Conservation (phyloP, 2,797 vertebrate genomes). For the Chrosomus eos region DNA sequence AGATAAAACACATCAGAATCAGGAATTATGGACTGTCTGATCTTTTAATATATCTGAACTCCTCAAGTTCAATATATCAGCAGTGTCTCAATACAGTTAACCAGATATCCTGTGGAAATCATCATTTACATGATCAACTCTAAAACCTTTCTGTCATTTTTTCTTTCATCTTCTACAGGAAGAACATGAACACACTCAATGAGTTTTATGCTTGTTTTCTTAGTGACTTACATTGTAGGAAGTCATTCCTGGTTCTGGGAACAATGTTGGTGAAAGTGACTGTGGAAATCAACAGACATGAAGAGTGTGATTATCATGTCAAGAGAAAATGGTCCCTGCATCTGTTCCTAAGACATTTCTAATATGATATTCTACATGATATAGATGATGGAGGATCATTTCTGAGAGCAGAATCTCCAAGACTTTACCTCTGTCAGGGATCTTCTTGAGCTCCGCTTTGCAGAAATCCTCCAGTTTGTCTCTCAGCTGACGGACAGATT, state of each 20-base stretch:
- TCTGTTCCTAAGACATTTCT: no score
- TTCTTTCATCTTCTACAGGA: neutral
- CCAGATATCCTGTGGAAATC: no score
- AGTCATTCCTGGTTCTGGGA: neutral
- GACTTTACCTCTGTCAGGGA: neutral
- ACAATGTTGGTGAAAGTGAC: neutral
- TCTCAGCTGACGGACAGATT: neutral
- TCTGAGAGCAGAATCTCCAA: neutral
- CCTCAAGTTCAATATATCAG: neutral
- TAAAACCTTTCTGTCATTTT: neutral
- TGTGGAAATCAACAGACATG: neutral
- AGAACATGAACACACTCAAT: neutral
- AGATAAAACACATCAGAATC: neutral
- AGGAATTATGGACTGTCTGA: neutral
- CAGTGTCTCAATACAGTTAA: neutral
- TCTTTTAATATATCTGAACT: neutral
- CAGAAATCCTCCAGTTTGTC: neutral
- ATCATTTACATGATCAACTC: neutral
- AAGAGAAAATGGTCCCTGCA: neutral
- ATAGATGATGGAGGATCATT: neutral
- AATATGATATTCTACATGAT: neutral
- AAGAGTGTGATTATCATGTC: neutral
- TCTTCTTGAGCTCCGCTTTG: neutral
- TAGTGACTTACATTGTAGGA: neutral
- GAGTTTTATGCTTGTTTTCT: neutral